Evolutionary conservation across 2,113 vertebrate species (phyloP).

Genomic region (Heloderma charlesbogerti): DNA sequence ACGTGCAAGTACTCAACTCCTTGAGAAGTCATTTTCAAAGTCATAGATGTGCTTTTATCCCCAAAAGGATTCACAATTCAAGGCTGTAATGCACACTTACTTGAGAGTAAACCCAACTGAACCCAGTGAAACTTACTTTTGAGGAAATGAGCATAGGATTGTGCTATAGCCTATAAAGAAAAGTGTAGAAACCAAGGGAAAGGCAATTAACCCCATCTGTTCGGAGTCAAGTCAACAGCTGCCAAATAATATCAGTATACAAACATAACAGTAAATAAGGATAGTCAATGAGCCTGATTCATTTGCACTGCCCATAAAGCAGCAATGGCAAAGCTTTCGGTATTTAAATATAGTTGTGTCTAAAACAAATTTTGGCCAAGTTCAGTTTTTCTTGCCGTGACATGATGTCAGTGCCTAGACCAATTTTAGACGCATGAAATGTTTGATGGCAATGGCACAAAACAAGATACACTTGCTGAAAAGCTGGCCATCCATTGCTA

Average conservation of each 20-base stretch:
- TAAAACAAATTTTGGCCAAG: background rate
- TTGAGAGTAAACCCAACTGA: background rate
- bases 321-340: background rate
- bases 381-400: background rate
- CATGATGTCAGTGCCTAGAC: background rate
- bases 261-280: background rate
- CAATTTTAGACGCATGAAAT: background rate
- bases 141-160: background rate
- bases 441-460: background rate
- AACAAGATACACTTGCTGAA: background rate
- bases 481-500: background rate
- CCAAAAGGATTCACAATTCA: too few species aligned
- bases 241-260: background rate
- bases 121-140: background rate
- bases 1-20: background rate
- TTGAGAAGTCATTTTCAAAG: too few species aligned
- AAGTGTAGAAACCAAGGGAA: background rate
- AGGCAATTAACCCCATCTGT: background rate
- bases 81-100: background rate
- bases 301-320: background rate
- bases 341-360: background rate
- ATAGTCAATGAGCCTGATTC: background rate
- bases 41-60: background rate
- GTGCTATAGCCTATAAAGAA: background rate
- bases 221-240: background rate